phyloP scores from a whole-genome alignment of 2,113 vertebrate genomes.

The Rhabdomys dilectus region DNA sequence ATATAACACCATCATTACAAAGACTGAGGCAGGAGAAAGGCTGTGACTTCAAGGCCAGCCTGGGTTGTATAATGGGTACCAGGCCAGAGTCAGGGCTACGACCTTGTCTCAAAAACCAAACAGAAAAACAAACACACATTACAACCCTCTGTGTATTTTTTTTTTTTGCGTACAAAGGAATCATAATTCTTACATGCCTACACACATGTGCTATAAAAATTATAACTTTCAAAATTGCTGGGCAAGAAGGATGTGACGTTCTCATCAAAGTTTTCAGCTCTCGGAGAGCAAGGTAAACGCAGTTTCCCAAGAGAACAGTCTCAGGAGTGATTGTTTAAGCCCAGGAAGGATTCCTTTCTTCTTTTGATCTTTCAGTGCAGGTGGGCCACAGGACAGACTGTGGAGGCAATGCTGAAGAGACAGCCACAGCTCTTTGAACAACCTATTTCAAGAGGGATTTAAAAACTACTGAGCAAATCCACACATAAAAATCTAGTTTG shows the following conservation, averaged over 20 bases:
- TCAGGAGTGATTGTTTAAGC: background rate
- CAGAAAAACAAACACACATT: background rate
- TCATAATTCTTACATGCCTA: background rate
- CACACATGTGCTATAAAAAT: background rate
- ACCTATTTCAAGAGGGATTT: background rate
- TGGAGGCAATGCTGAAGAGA: background rate
- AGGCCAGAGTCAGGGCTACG: background rate
- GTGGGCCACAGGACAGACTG: no score
- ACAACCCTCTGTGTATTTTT: background rate
- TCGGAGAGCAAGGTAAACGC: constrained; percentile 21
- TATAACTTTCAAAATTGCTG: constrained; percentile 17
- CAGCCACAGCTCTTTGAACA: background rate
- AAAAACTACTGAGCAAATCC: background rate
- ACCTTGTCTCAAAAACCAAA: no score
- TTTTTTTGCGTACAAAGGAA: background rate
- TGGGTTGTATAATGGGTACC: background rate
- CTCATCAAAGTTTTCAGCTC: background rate
- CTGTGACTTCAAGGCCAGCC: background rate
- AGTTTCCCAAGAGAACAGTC: background rate
- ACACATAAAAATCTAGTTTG: background rate
- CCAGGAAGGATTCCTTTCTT: background rate
- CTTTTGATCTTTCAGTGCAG: background rate
- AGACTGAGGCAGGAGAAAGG: background rate
- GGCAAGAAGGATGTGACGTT: background rate
- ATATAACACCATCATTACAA: background rate